phyloP scores from a whole-genome alignment of 2,888 invertebrate genomes.

The Leucophora obtusa region DNA sequence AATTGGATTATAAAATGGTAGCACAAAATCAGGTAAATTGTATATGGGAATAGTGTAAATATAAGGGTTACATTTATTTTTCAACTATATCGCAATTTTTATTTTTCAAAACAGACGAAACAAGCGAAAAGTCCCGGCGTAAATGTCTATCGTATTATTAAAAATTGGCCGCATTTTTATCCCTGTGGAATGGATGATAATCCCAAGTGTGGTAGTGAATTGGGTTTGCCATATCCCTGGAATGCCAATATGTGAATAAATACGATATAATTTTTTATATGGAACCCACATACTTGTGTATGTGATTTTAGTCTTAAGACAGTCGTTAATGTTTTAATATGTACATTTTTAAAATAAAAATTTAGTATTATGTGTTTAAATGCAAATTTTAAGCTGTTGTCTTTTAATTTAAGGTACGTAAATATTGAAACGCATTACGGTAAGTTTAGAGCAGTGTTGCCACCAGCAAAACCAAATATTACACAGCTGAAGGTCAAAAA shows the following conservation, averaged over 20 bases:
- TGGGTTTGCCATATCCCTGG: slow-evolving; percentile 74
- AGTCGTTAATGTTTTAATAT: background rate
- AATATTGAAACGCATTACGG: too few species aligned
- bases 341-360: background rate
- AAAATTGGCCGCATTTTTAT: slow-evolving; percentile 80
- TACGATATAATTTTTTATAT: background rate
- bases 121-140: slow-evolving; percentile 80
- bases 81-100: background rate
- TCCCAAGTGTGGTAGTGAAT: slow-evolving; percentile 74
- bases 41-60: too few species aligned
- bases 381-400: too few species aligned
- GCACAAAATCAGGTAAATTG: slow-evolving; percentile 80
- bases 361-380: background rate
- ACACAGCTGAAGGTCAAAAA: too few species aligned
- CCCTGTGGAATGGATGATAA: slow-evolving; percentile 71
- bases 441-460: too few species aligned
- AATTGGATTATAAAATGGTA: slow-evolving; percentile 79
- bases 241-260: slow-evolving; percentile 67
- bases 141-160: slow-evolving; percentile 79
- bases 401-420: too few species aligned
- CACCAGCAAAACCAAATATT: too few species aligned
- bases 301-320: background rate
- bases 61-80: too few species aligned
- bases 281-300: background rate
- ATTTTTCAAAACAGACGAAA: slow-evolving; percentile 72